phyloP scores from a whole-genome alignment of 2,797 vertebrate genomes.

The Garrulus glandarius region DNA sequence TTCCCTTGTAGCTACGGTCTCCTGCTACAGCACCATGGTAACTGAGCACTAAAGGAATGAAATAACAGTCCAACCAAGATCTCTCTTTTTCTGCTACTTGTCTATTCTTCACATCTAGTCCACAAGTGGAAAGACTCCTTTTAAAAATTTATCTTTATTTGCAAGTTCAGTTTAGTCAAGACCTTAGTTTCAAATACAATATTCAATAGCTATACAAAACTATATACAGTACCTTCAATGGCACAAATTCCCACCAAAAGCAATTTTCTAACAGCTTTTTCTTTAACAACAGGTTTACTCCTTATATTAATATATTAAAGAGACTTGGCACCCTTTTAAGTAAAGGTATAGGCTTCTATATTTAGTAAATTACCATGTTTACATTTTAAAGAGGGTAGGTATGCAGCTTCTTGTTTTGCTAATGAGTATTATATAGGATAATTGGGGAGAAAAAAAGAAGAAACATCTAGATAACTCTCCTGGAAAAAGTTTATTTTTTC shows the following conservation, averaged over 20 bases:
- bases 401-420: background rate
- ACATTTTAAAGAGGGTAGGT: background rate
- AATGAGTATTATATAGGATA: background rate
- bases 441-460: fast-evolving
- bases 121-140: background rate
- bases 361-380: background rate
- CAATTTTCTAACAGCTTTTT: background rate
- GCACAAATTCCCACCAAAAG: background rate
- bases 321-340: background rate
- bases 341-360: background rate
- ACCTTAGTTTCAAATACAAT: background rate
- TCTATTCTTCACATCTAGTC: background rate
- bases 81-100: background rate
- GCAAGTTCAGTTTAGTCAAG: background rate
- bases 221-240: background rate
- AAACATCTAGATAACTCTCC: background rate
- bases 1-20: background rate
- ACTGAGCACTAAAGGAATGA: background rate
- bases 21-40: conserved; percentile 12
- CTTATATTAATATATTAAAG: background rate
- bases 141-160: background rate
- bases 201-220: background rate
- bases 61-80: background rate
- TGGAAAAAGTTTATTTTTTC: background rate
- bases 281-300: background rate